Conservation (phyloP, 2,113 vertebrate species). For the Tinamus guttatus region DNA sequence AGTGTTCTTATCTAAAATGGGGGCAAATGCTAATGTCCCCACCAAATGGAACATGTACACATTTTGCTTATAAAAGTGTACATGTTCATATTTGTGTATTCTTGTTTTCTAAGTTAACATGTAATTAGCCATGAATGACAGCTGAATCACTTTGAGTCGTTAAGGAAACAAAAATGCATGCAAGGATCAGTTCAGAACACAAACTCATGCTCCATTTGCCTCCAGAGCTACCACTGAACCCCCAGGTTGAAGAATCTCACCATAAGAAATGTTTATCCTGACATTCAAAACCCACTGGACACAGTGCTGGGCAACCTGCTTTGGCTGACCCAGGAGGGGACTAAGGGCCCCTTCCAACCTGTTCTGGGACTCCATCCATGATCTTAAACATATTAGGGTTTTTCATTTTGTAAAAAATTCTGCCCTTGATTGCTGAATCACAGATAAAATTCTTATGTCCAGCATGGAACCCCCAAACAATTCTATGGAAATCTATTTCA, state of each 20-base stretch:
- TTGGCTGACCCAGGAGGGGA: too few relatives aligned
- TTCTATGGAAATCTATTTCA: not conserved
- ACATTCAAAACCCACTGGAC: too few relatives aligned
- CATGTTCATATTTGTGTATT: not conserved
- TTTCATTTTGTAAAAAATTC: constrained; percentile 20
- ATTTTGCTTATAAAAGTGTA: constrained; percentile 3
- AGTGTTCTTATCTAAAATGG: not conserved
- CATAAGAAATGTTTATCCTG: not conserved
- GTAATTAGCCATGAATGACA: not conserved
- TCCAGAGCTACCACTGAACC: not conserved
- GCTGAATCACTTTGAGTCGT: constrained; percentile 25
- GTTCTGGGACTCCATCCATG: not conserved
- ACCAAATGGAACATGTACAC: not conserved
- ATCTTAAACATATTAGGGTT: not conserved
- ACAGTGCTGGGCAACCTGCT: too few relatives aligned
- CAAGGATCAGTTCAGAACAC: not conserved
- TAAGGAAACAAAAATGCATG: constrained; percentile 24
- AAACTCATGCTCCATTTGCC: constrained; percentile 21
- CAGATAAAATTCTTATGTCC: not conserved
- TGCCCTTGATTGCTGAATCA: not conserved
- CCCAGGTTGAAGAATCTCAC: constrained; percentile 16
- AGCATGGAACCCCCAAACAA: not conserved
- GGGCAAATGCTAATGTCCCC: not conserved
- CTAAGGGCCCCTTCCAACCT: too few relatives aligned
- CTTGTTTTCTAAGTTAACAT: not conserved